Evolutionary conservation across 1,140 invertebrate species (phyloP), one percentile per base, ranked within the genome.

Genomic region (Heliconius hermathena): DNA sequence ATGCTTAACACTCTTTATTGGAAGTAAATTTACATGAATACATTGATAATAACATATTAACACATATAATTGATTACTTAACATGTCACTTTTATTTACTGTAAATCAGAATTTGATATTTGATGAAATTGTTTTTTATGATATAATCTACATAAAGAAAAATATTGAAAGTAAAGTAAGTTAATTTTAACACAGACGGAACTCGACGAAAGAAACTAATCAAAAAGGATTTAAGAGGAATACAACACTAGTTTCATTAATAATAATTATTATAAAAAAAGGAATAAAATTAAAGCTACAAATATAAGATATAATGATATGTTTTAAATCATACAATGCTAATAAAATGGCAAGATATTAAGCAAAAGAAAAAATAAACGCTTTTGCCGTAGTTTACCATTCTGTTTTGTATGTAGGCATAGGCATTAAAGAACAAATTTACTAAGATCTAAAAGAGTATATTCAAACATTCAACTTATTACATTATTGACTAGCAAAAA

Each of bases 1-100:
- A 86, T 88, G 85, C 83, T 82, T 80, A 86, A 88, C 82, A 84
- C 80, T 83, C 74, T 88, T 86, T 86, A 88, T 82, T 83, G 70
- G 78, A 82, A 80, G 74, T 82, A 86, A 66, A 66, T 74, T 74
- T 79, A 74, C 72, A 74, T 70, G n/a, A 74, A 79, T 79, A 74
- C 73, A 79, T 71, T 66, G 60, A 26, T 74, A 71, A 78, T 79
- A 79, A 70, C 72, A 79, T 66, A 74, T 74, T 73, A 22, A 71
- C n/a, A 77, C 52, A 74, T 78, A 73, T 74, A 75, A 8, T 22
- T 66, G 8, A 60, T 60, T 60, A 60, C 8, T 5, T 66, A 66
- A 66, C 9, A 29, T 11, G 60, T 66, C 60, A 57, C 54, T 8
- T 22, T n/a, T 3, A 29, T 66, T 29, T 66, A 29, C n/a, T 26